Evolutionary conservation across 2,888 invertebrate genomes (phyloP), one percentile per base, ranked within the genome.

Genomic region (Drosophila vallismaia): DNA sequence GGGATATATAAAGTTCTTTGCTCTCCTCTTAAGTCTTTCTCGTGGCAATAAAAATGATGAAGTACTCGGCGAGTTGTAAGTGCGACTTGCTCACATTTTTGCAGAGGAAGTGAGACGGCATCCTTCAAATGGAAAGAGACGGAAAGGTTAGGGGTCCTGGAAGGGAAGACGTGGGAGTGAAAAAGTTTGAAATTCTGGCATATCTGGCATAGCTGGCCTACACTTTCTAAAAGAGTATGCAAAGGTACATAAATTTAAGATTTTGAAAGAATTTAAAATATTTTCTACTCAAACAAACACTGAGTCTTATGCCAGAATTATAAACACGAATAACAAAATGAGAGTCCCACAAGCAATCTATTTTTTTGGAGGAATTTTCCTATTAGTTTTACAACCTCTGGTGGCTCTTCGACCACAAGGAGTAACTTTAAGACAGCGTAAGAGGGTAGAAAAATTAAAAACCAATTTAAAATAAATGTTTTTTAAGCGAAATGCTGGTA

Each of bases 11-110:
- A 42, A 48, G 62, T 60, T 63, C 59, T 28, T 46, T 50, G 58
- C 60, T 55, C 66, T 46, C 12, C 46, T 40, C 33, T 10, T 46
- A 14, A 64, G 54, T 67, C 64, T 36, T 68, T 55, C 70, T 57
- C 53, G 36, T 63, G 76, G 88, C 75, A 84, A 84, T 84, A 84
- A 84, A 84, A 87, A 84, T 84, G 88, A 84, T 84, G 86, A 87
- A 87, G 88, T 79, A 66, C 77, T 70, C 3, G 12, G 53, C 49
- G 50, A 86, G 68, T 64, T 74, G 29, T 62, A 74, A 86, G 78
- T 72, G 75, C 84, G 52, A 59, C 52, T 67, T 63, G 52, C 69
- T 57, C 57, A 56, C 48, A 71, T 50, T 54, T 45, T 59, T 51
- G n/a, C n/a, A 19, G 9, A 42, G 12, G 9, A 29, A 29, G 45